Base-by-base conservation (phyloP, 2,113 vertebrate species). In the Tapirus terrestris region DNA sequence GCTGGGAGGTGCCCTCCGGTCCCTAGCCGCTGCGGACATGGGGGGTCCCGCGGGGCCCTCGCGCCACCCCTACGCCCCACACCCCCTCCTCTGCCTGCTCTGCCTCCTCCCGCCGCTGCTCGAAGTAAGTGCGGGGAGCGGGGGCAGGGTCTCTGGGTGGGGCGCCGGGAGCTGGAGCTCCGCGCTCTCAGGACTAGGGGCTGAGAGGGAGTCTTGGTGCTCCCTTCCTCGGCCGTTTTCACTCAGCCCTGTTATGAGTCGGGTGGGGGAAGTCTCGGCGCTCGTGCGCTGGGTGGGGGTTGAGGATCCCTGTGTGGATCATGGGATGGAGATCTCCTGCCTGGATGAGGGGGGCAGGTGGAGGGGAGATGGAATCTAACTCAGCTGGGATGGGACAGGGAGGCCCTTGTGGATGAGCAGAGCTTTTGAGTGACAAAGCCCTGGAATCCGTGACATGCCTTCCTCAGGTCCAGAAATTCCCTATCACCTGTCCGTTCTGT, bases 81-180 rank as follows among this genome's bases (percentile, higher is more conserved):
- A 20, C 31, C 45, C 36, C 6, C 45, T 94, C 45, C 72, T 97
- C 83, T 95, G 92, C 56, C 70, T 97, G 53, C 61, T 96, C 45
- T 89, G 73, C 39, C 45, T 97, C 65, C 89, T 98, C 29, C 72
- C 48, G 2, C 51, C 7, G 1, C 93, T 97, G 51, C 87, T 97
- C 70, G 76, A 65, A 86, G 98, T 98, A 96, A 98, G 98, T 97
- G 72, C 4, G 2, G 36, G 60, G 11, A 2, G 43, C 16, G 7
- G 21, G 27, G 36, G 23, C 7, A 7, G 3, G 1, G 8, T 51
- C 36, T 51, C 51, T 0, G 21, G 33, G 56, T 12, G 18, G 45
- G 83, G 48, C 8, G 0, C 20, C 14, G 0, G 13, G 43, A 31
- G 17, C n/a, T 0, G 1, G 39, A 27, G 63, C 51, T 65, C 70